Conservation (phyloP, 2,888 invertebrate species). For the Ophioninae sp. region DNA sequence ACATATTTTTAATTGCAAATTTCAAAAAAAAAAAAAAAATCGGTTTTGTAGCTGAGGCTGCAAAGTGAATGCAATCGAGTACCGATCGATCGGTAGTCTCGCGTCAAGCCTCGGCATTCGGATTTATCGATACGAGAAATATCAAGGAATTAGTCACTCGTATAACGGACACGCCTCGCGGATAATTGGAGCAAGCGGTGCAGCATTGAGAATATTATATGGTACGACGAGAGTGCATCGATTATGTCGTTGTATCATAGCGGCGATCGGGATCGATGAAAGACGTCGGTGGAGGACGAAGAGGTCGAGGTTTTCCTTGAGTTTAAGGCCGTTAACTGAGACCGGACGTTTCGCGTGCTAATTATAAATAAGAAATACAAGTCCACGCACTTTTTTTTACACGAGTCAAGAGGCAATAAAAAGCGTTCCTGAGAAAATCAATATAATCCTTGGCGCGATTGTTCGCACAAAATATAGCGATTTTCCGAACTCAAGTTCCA, state of each 20-base stretch:
- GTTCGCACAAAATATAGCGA: background rate
- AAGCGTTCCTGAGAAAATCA: background rate
- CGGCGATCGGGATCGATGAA: constrained; percentile 55
- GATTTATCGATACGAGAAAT: background rate
- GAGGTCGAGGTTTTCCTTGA: constrained; percentile 54
- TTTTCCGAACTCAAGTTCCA: background rate
- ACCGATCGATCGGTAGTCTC: background rate
- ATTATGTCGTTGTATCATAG: constrained; percentile 48
- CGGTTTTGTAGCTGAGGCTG: constrained; percentile 35
- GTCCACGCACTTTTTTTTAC: background rate
- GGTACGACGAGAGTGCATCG: constrained; percentile 54
- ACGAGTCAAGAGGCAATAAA: background rate
- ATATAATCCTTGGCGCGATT: background rate
- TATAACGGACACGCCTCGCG: constrained; percentile 59
- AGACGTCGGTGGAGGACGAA: background rate
- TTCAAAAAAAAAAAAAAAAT: background rate
- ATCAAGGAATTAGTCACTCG: constrained; percentile 22
- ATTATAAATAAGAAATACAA: constrained; percentile 23
- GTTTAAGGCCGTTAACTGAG: constrained; percentile 53
- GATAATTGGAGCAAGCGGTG: constrained; percentile 63
- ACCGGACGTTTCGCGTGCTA: constrained; percentile 17
- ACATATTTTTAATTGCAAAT: background rate
- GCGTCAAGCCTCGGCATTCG: no score
- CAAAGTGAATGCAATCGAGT: background rate
- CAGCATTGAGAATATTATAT: constrained; percentile 53